Base-by-base conservation (phyloP, 1,140 invertebrate species). In the Scaptomyza montana region DNA sequence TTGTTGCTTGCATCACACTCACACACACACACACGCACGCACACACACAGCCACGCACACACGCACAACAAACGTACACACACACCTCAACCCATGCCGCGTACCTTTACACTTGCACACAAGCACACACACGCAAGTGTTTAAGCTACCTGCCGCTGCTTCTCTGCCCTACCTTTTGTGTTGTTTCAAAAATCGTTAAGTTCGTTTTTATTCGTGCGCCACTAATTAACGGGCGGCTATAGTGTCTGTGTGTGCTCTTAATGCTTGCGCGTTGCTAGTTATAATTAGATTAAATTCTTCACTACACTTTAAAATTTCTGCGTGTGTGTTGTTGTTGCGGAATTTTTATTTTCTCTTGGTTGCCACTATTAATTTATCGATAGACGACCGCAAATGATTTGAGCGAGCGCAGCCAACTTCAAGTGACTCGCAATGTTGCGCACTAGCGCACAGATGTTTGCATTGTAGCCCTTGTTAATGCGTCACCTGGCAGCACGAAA, bases 261-360 rank as follows among this genome's bases (percentile, higher is more conserved):
- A 53, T 70, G 64, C 70, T 67, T 74, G 21, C 57, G 54, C 66
- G 50, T 65, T 39, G 63, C 60, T 77, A 69, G 56, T 81, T 86
- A 82, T 86, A 87, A 86, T 86, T 86, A 87, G 82, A 86, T 86
- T 86, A 87, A 84, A 73, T 85, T 68, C 74, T 78, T 61, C 75
- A 82, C 80, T 76, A 75, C 80, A 82, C 80, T 84, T 71, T 49
- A 63, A 67, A 43, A 43, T 43, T 43, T 12, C 39, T 12, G 12
- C 79, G 76, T 61, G 71, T 75, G 75, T 63, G 71, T 77, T 81
- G 78, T 77, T 82, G 70, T 78, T 76, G 61, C 56, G 71, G 71
- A 74, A 74, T 70, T 74, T 74, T 74, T 74, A 74, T 74, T 74
- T 74, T 74, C 65, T 74, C 71, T 74, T 53, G 66, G 65, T 43